Conservation (phyloP, 2,113 vertebrate species). For the Cyphomyrus plagiostoma region DNA sequence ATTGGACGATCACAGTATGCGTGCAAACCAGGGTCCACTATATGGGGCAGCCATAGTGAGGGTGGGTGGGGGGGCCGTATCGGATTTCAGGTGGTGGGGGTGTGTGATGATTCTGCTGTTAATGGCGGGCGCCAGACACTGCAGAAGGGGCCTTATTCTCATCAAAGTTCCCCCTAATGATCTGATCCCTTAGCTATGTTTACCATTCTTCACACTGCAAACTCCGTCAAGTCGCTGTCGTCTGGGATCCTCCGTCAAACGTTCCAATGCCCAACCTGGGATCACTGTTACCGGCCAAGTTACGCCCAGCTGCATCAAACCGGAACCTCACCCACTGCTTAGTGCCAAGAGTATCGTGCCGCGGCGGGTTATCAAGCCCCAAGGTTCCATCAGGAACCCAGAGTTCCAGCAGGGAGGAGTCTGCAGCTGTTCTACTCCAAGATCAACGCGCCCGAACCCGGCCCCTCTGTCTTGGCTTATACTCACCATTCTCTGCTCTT, state of each 20-base stretch:
- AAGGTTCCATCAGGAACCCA: not conserved
- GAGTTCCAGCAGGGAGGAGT: not conserved
- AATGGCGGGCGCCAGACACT: not conserved
- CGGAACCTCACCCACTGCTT: not conserved
- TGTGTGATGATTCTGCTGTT: not conserved
- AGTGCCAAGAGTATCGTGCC: not conserved
- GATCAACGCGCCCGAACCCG: not conserved
- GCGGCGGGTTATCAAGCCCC: not conserved
- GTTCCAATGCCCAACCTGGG: not conserved
- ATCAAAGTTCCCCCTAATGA: not conserved
- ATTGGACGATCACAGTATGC: constrained; percentile 23
- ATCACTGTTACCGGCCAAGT: not conserved
- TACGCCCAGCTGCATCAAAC: not conserved
- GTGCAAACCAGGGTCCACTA: not conserved
- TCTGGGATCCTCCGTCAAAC: not conserved
- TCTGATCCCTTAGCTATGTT: not conserved
- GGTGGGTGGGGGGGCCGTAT: not conserved
- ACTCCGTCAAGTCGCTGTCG: no score
- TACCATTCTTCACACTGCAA: not conserved
- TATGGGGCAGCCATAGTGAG: not conserved
- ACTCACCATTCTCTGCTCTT: not conserved
- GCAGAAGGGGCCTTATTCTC: not conserved
- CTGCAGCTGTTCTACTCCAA: not conserved
- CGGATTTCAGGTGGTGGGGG: not conserved
- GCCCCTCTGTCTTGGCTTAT: not conserved